Evolutionary conservation across 2,113 vertebrate genomes (phyloP).

Genomic region (Geococcyx californianus): DNA sequence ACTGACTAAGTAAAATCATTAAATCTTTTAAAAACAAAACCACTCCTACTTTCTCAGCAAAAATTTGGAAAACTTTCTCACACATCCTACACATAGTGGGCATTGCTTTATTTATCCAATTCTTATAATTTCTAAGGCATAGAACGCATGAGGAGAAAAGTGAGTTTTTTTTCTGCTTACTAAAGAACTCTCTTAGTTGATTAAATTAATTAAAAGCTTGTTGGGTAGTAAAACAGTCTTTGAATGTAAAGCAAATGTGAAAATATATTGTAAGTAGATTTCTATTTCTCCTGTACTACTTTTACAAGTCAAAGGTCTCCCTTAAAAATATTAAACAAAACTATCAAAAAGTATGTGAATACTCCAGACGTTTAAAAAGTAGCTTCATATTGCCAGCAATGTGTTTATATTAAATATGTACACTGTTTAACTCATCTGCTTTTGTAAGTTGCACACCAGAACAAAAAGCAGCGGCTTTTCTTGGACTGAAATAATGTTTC

Average conservation of each 20-base stretch:
- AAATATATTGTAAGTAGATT: background rate
- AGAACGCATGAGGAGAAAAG: background rate
- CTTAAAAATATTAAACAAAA: background rate
- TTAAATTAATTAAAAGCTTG: background rate
- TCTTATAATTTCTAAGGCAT: background rate
- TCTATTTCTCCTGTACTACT: background rate
- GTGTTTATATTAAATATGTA: background rate
- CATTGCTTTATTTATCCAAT: background rate
- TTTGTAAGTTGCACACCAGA: constrained; percentile 5
- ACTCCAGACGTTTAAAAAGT: background rate
- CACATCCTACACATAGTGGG: background rate
- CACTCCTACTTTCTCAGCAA: background rate
- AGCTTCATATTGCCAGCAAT: background rate
- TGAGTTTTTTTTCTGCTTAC: background rate
- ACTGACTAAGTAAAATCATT: background rate
- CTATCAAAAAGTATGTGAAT: background rate
- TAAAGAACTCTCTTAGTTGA: background rate
- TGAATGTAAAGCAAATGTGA: background rate
- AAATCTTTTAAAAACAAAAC: background rate
- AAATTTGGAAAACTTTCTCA: background rate
- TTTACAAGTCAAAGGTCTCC: background rate
- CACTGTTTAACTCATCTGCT: background rate
- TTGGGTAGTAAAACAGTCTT: background rate
- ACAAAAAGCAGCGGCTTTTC: background rate
- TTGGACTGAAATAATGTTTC: constrained; percentile 30